Conservation (phyloP, 2,113 vertebrate genomes). For the Lamprotornis superbus region DNA sequence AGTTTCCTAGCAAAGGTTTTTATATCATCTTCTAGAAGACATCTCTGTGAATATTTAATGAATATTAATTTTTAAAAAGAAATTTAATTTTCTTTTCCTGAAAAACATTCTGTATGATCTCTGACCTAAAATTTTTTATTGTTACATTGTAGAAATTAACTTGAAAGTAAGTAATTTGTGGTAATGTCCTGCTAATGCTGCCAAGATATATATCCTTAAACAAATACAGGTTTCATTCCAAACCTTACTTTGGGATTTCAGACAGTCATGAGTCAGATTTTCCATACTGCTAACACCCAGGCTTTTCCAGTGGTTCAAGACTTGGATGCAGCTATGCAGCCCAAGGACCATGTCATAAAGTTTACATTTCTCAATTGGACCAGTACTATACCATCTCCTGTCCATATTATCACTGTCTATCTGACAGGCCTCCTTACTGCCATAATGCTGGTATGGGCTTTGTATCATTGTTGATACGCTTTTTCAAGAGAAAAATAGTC, state of each 20-base stretch:
- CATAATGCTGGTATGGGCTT: neutral
- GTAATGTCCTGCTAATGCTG: neutral
- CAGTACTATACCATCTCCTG: neutral
- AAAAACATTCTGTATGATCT: neutral
- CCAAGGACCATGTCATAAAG: neutral
- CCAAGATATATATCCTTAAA: slow-evolving; percentile 25
- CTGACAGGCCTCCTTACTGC: neutral
- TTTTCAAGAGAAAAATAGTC: neutral
- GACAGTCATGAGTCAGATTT: neutral
- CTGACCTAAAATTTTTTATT: neutral
- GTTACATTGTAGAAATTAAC: neutral
- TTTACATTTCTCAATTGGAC: neutral
- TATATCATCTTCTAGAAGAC: neutral
- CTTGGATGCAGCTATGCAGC: neutral
- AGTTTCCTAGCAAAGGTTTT: neutral
- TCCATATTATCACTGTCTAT: neutral
- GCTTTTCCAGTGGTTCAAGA: neutral
- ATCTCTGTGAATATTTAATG: neutral
- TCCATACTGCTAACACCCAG: neutral
- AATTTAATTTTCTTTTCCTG: neutral
- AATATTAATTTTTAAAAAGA: neutral
- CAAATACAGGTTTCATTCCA: slow-evolving; percentile 27
- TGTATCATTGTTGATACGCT: neutral
- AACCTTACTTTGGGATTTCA: neutral
- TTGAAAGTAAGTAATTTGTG: neutral